Evolutionary conservation across 2,113 vertebrate genomes (phyloP), one percentile per base, ranked within the genome.

Genomic region (Dermatemys mawii): DNA sequence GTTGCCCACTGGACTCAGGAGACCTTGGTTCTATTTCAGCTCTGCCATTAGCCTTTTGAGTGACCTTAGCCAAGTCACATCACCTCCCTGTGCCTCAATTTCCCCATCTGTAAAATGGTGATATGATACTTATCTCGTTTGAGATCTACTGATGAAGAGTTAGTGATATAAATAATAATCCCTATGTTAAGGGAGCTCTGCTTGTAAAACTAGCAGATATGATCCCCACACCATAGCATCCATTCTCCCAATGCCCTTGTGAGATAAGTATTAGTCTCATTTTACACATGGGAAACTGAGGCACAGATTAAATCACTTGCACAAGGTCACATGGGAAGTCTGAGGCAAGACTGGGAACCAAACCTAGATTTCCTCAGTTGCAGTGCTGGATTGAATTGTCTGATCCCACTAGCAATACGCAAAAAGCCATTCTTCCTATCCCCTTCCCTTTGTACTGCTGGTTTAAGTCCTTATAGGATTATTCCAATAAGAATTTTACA

Each of bases 401-500:
- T n/a, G n/a, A n/a, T n/a, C n/a, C n/a, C n/a, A n/a, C n/a, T n/a
- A n/a, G 49, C 86, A 81, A 63, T 26, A 75, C 63, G 76, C 73
- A 88, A 32, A 81, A 80, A 55, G 8, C 44, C n/a, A 24, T 13
- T 90, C 29, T 35, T 73, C 63, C 41, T 57, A 48, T 29, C 78
- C 50, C 12, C 5, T 90, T 75, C 78, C 86, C 44, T 78, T 70
- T 78, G 48, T 46, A 87, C 83, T 94, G 53, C 83, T 90, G 53
- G 29, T 51, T 8, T 24, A 73, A 51, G 17, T 19, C 38, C 38
- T 51, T 13, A n/a, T 60, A 91, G 44, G 54, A 90, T 86, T 86
- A 83, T 76, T 94, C 82, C 4, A 10, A 85, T 84, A 92, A 88
- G 95, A 94, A 57, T 21, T 38, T 38, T 70, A 22, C 9, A 67